Percentiles rank a stretch among this genome's conserved stretches.
Conservation (phyloP, 2,113 vertebrate genomes). For the Corapipo altera region DNA sequence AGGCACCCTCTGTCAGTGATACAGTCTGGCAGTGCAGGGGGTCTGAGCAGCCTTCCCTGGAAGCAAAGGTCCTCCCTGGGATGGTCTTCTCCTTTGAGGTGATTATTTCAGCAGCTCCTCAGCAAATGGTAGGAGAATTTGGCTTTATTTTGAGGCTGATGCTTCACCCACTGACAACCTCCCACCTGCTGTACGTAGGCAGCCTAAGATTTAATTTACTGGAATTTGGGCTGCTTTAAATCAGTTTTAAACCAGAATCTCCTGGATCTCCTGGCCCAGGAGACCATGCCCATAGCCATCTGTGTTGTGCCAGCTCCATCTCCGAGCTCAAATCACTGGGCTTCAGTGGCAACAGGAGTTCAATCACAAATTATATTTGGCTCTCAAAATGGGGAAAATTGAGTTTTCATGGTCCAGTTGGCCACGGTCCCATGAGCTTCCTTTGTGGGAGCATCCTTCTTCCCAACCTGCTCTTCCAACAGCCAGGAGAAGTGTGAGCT, state of each 20-base stretch:
- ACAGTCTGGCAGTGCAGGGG: background rate
- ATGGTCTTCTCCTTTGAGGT: background rate
- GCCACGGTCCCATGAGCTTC: too few species aligned
- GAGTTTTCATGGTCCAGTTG: too few species aligned
- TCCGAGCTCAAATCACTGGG: background rate
- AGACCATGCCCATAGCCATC: background rate
- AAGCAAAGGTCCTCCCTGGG: background rate
- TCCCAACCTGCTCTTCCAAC: too few species aligned
- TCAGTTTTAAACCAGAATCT: background rate
- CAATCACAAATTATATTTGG: background rate
- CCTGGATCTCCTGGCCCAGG: background rate
- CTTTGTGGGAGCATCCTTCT: too few species aligned
- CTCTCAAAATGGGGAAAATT: background rate
- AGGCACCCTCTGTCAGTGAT: background rate
- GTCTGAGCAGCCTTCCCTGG: background rate
- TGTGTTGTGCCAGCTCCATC: background rate
- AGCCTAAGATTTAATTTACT: background rate
- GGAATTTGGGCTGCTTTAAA: background rate
- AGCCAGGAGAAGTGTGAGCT: too few species aligned
- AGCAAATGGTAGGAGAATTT: background rate
- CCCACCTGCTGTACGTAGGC: accelerated
- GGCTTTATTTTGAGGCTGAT: background rate
- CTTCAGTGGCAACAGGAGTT: background rate
- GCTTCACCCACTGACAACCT: background rate
- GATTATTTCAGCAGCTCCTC: background rate